These are phyloP conservation scores for Dolichoris vasculosae DNA, from an alignment of 1,140 invertebrate species.

Conservation along the genomic window DNA sequence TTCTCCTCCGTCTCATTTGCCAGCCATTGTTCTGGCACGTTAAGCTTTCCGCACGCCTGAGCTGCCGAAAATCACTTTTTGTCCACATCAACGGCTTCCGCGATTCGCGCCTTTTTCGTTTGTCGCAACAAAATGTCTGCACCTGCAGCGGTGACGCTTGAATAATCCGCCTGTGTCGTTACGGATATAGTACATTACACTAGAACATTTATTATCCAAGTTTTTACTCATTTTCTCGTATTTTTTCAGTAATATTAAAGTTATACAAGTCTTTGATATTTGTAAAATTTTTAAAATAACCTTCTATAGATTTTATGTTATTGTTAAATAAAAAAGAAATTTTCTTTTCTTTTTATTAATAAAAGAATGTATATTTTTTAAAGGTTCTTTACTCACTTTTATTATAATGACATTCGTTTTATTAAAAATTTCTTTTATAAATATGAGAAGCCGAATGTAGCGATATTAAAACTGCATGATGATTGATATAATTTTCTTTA, in stretches of 20 bases:
- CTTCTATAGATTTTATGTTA: not conserved
- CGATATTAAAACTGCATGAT: no score
- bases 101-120: slow-evolving; percentile 4
- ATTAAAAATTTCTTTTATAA: no score
- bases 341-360: no score
- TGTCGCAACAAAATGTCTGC: slow-evolving; percentile 5
- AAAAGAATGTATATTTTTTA: no score
- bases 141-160: not conserved
- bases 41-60: slow-evolving; percentile 5
- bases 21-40: slow-evolving; percentile 38
- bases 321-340: not conserved
- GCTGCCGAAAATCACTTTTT: slow-evolving; percentile 46
- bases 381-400: no score
- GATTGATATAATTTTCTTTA: no score
- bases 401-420: no score
- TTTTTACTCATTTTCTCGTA: slow-evolving; percentile 15
- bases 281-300: no score
- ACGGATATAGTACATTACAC: slow-evolving; percentile 30
- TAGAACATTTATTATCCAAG: slow-evolving; percentile 16
- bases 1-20: slow-evolving; percentile 47
- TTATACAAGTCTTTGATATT: not conserved
- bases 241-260: not conserved
- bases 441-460: no score
- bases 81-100: not conserved
- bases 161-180: slow-evolving; percentile 4